These are phyloP conservation scores for Chloroceryle aenea DNA, from an alignment of 2,113 vertebrate genomes.

Conservation along the genomic window DNA sequence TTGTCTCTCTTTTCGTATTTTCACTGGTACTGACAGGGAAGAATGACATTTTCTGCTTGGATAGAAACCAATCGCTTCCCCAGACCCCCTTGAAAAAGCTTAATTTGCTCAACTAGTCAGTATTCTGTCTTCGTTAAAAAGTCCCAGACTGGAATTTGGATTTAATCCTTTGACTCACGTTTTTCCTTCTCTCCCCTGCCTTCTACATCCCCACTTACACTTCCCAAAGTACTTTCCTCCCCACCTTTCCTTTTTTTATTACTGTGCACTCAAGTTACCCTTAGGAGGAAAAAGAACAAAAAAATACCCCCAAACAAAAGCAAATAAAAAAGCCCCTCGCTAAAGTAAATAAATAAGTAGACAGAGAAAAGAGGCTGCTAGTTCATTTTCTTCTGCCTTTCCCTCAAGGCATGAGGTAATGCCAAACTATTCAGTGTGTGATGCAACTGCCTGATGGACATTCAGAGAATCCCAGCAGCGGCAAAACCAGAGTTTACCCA, in stretches of 20 bases:
- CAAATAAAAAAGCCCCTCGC: constrained; percentile 35
- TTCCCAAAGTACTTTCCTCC: constrained; percentile 44
- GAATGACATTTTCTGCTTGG: constrained; percentile 79
- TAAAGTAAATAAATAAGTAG: constrained; percentile 73
- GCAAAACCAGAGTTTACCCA: constrained; percentile 63
- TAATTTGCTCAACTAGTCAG: constrained; percentile 77
- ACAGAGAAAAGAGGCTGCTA: constrained; percentile 44
- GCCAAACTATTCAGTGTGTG: constrained; percentile 69
- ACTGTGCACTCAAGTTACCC: constrained; percentile 59
- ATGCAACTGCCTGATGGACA: constrained; percentile 61
- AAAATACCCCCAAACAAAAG: constrained; percentile 29
- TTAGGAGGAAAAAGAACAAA: constrained; percentile 14
- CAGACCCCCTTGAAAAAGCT: constrained; percentile 70
- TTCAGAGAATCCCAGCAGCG: constrained; percentile 59
- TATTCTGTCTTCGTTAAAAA: constrained; percentile 73
- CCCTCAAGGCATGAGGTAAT: constrained; percentile 76
- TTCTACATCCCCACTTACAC: constrained; percentile 32
- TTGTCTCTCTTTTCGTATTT: constrained; percentile 50
- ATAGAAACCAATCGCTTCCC: constrained; percentile 70
- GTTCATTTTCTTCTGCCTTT: constrained; percentile 70
- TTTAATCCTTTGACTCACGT: constrained; percentile 73
- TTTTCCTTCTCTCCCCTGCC: constrained; percentile 35
- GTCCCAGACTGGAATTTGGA: constrained; percentile 66
- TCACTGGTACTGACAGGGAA: constrained; percentile 28
- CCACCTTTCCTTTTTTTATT: constrained; percentile 35